Evolutionary conservation across 2,797 vertebrate species (phyloP), one percentile per base, ranked within the genome.

Genomic region (Sebastiscus tertius): DNA sequence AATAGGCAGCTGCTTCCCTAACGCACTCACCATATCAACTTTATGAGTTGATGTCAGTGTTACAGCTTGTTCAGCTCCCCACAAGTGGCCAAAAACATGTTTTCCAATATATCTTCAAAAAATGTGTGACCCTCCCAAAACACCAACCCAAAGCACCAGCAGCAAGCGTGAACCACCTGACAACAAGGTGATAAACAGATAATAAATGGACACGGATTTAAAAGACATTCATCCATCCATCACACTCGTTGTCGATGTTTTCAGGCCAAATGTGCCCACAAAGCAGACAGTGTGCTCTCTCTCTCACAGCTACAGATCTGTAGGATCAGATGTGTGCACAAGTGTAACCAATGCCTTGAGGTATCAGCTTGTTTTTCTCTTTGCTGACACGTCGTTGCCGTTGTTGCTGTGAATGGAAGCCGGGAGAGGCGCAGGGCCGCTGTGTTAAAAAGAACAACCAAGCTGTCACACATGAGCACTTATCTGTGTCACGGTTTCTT

Each of bases 401-500:
- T n/a, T 36, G 77, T 70, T 79, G 78, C 54, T 55, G 78, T 81
- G 83, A 87, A 82, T 77, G 72, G 81, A 79, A 68, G 79, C 68
- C 16, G 70, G 14, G 62, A 63, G 75, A 76, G 63, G 63, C 59
- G 39, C 65, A 8, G 74, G 68, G 49, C 65, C 4, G 24, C 61
- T 5, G 83, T 65, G 85, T 80, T 72, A 39, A 86, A 91, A 85
- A 81, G 81, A 87, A 88, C 78, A 87, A 88, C n/a, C n/a, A 0
- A 72, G 72, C 84, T 83, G 84, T 89, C 65, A 78, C 82, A 88
- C 83, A 88, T 64, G 68, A 79, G 81, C 79, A 85, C 86, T 85
- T 86, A 79, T 84, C 76, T 71, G 86, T 88, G 89, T 83, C 84
- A 78, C 71, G 11, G 33, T 72, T 76, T 87, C 75, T 75, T 75